phyloP scores from a whole-genome alignment of 2,797 vertebrate genomes.

The Sorex maritimensis region DNA sequence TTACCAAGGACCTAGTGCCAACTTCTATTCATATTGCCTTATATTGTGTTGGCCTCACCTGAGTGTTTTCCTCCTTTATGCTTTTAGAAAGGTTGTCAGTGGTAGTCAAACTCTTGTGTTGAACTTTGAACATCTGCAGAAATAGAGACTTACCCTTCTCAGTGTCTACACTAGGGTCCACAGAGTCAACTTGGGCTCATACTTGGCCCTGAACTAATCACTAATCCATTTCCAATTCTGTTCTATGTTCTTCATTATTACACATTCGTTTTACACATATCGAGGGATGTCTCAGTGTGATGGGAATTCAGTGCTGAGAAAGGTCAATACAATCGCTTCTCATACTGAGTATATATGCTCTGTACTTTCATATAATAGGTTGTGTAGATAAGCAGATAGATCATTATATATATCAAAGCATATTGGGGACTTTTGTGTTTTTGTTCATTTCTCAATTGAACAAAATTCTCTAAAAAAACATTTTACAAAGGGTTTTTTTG shows the following conservation, averaged over 20 bases:
- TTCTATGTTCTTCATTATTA: not conserved
- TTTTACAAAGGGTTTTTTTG: not conserved
- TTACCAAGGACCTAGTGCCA: not conserved
- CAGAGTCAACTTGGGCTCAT: not conserved
- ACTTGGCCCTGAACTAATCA: not conserved
- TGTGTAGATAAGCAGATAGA: not conserved
- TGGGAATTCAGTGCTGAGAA: not conserved
- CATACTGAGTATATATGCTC: accelerated
- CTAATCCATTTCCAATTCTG: not conserved
- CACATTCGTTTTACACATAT: not conserved
- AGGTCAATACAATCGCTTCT: not conserved
- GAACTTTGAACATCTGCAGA: not conserved
- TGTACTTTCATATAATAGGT: not conserved
- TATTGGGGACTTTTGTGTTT: not conserved
- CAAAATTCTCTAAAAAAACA: too few relatives aligned
- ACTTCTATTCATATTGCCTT: not conserved
- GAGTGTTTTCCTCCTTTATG: too few relatives aligned
- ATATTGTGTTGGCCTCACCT: not conserved
- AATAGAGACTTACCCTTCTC: accelerated
- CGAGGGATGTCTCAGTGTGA: not conserved
- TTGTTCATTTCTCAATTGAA: not conserved
- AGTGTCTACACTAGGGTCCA: too few relatives aligned
- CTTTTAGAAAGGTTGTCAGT: too few relatives aligned
- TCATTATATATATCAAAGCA: not conserved
- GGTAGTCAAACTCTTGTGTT: not conserved